Percentiles rank a stretch among this genome's conserved stretches.
These are phyloP conservation scores for Sminthopsis crassicaudata DNA, from an alignment of 2,113 vertebrate genomes.

Conservation along the genomic window DNA sequence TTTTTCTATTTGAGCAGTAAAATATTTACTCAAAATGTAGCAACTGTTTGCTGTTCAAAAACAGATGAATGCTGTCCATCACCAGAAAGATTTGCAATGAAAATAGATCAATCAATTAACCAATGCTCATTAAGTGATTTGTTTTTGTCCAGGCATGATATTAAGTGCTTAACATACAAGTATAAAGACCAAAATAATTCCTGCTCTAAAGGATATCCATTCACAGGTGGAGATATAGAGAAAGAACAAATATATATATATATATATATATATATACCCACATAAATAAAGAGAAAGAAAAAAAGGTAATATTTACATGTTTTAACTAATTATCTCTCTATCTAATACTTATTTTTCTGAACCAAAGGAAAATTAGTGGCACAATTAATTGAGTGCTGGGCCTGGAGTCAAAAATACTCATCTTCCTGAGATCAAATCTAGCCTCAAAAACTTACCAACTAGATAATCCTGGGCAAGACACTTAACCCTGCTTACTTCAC, in stretches of 20 bases:
- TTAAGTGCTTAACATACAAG: neutral
- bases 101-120: neutral
- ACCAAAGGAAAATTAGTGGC: neutral
- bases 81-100: neutral
- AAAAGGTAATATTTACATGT: no score
- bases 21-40: neutral
- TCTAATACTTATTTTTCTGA: neutral
- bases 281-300: neutral
- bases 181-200: neutral
- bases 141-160: neutral
- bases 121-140: neutral
- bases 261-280: no score
- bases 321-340: no score
- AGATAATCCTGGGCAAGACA: neutral
- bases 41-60: neutral
- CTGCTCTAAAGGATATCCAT: neutral
- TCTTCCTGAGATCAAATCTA: neutral
- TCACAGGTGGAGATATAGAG: neutral
- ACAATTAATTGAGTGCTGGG: neutral
- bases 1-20: neutral
- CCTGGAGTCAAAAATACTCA: neutral
- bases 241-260: neutral
- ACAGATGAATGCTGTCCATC: neutral
- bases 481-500: neutral
- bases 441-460: neutral